phyloP scores from a whole-genome alignment of 2,888 invertebrate species.

The Hirtodrosophila trivittata region DNA sequence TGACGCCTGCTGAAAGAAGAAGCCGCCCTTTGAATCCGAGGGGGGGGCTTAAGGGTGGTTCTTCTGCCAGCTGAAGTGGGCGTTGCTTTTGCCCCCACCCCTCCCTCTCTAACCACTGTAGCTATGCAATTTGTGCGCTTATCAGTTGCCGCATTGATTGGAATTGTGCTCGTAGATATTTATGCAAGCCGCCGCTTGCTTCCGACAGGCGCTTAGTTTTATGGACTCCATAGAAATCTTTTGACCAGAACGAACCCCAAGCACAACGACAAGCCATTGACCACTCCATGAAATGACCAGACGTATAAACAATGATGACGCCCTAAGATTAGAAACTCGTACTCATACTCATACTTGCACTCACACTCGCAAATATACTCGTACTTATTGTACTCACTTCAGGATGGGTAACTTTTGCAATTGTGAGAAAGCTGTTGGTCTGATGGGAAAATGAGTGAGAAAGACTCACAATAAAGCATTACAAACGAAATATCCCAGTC shows the following conservation, averaged over 20 bases:
- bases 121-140: constrained; percentile 71
- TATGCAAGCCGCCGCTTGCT: constrained; percentile 52
- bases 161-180: constrained; percentile 53
- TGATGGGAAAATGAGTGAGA: constrained; percentile 11
- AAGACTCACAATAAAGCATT: background rate
- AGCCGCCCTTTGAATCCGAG: constrained; percentile 14
- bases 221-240: constrained; percentile 17
- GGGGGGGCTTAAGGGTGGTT: constrained; percentile 19
- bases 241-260: background rate
- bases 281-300: constrained; percentile 34
- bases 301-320: constrained; percentile 55
- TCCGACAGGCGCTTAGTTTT: constrained; percentile 47
- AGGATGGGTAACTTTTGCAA: constrained; percentile 24
- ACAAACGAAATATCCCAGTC: constrained; percentile 19
- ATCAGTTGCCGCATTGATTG: constrained; percentile 73
- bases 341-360: background rate
- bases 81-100: constrained; percentile 29
- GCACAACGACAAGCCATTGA: constrained; percentile 35
- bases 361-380: background rate
- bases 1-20: constrained; percentile 34
- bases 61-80: constrained; percentile 24
- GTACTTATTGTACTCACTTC: background rate
- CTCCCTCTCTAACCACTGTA: constrained; percentile 4
- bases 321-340: constrained; percentile 42
- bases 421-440: constrained; percentile 32